These are phyloP conservation scores for Nycticorax nycticorax DNA, from an alignment of 2,113 vertebrate species.

Conservation along the genomic window DNA sequence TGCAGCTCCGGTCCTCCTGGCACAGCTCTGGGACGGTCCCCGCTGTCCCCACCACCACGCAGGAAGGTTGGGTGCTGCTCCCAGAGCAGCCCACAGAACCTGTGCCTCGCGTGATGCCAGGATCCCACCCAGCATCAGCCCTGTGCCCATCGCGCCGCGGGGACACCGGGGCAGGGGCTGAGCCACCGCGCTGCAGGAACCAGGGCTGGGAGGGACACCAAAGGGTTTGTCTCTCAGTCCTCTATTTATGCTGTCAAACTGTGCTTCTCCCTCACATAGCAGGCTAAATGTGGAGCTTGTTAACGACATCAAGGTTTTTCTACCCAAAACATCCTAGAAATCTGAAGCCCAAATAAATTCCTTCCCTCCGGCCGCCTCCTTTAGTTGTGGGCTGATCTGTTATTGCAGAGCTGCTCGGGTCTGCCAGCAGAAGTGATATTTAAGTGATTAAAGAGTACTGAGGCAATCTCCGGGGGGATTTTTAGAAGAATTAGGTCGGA, in stretches of 20 bases:
- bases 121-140: neutral
- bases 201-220: accelerated
- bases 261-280: neutral
- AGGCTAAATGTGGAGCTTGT: neutral
- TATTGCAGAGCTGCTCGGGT: neutral
- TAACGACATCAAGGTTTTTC: neutral
- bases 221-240: neutral
- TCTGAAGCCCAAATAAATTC: neutral
- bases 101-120: neutral
- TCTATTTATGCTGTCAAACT: neutral
- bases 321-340: neutral
- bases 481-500: neutral
- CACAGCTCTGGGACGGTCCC: neutral
- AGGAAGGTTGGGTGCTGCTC: neutral
- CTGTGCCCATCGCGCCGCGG: accelerated
- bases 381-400: neutral
- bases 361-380: neutral
- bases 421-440: neutral
- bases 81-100: neutral
- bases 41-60: neutral
- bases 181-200: accelerated
- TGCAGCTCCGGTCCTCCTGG: neutral
- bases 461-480: neutral
- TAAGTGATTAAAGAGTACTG: neutral
- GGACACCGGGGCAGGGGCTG: neutral